phyloP scores from a whole-genome alignment of 1,140 invertebrate species.

The Pantala flavescens region DNA sequence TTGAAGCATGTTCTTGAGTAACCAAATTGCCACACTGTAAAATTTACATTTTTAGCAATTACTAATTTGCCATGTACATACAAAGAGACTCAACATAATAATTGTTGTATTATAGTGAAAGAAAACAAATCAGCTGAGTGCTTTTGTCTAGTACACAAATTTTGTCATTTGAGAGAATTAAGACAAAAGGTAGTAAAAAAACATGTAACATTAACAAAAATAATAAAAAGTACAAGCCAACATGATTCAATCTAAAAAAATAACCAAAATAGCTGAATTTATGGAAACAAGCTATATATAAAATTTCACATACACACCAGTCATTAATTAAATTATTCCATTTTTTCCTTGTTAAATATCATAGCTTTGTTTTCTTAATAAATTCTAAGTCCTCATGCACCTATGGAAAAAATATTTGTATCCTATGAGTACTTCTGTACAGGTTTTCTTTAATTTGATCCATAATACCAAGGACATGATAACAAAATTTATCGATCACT shows the following conservation, averaged over 20 bases:
- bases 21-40: background rate
- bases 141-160: background rate
- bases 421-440: constrained; percentile 9
- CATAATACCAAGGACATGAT: constrained; percentile 7
- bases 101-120: background rate
- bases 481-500: constrained; percentile 3
- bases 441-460: background rate
- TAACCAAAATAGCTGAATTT: constrained; percentile 8
- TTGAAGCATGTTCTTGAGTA: background rate
- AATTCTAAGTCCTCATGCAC: constrained; percentile 5
- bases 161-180: constrained; percentile 1
- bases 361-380: background rate
- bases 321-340: constrained; percentile 11
- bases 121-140: constrained; percentile 1
- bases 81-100: background rate
- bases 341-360: constrained; percentile 4
- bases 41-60: background rate
- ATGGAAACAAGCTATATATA: background rate
- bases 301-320: background rate
- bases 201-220: constrained; percentile 1
- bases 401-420: constrained; percentile 8
- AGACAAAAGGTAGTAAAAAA: constrained; percentile 6
- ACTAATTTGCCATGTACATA: background rate
- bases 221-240: constrained; percentile 10
- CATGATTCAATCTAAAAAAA: constrained; percentile 10